Percentiles rank a stretch among this genome's conserved stretches.
Conservation (phyloP, 2,797 vertebrate species). For the Lepus townsendii region DNA sequence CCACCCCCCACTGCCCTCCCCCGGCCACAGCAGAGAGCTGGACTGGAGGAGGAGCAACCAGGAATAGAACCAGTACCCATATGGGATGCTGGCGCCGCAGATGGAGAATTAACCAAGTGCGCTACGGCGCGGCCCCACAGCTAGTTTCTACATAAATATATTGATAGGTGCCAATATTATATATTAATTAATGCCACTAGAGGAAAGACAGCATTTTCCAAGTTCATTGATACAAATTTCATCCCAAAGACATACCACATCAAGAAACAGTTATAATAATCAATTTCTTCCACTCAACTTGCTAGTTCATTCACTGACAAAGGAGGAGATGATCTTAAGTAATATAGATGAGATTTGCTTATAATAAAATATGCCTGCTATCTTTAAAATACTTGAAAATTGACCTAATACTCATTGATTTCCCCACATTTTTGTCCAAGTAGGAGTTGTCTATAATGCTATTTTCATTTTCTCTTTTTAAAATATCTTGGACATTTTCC, state of each 20-base stretch:
- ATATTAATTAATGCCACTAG: slow-evolving; percentile 22
- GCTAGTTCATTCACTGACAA: neutral
- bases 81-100: too few species aligned
- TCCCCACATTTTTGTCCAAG: neutral
- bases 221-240: neutral
- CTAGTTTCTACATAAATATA: neutral
- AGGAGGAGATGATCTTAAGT: neutral
- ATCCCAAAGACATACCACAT: neutral
- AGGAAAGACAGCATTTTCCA: slow-evolving; percentile 9
- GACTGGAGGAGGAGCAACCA: too few species aligned
- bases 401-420: slow-evolving; percentile 2
- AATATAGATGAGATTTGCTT: slow-evolving; percentile 57
- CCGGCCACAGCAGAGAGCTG: too few species aligned
- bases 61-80: too few species aligned
- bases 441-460: slow-evolving; percentile 34
- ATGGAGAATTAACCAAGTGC: too few species aligned
- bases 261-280: slow-evolving; percentile 48
- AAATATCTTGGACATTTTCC: slow-evolving; percentile 38
- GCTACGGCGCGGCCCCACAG: neutral
- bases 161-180: slow-evolving; percentile 1
- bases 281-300: neutral
- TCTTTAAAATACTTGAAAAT: slow-evolving; percentile 53
- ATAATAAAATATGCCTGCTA: slow-evolving; percentile 4
- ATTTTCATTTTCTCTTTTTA: slow-evolving; percentile 42
- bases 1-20: too few species aligned